Percentiles rank a stretch among this genome's conserved stretches.
Conservation (phyloP, 2,888 invertebrate genomes). For the Cistogaster globosa region DNA sequence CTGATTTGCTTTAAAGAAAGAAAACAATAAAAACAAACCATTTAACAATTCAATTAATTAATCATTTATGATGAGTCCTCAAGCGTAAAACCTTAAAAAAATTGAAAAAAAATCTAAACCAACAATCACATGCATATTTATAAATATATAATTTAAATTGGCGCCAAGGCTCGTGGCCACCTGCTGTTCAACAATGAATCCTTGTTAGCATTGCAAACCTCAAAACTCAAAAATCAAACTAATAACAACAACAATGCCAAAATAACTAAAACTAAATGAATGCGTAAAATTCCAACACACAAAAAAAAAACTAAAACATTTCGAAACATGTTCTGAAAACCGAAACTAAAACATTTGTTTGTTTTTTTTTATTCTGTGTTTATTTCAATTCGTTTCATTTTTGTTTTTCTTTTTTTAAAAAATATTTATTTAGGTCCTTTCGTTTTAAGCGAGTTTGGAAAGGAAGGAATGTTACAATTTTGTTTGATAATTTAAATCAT, state of each 20-base stretch:
- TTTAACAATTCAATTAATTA: constrained; percentile 70
- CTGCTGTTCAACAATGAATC: constrained; percentile 78
- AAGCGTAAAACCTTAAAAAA: constrained; percentile 55
- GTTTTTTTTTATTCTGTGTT: constrained; percentile 53
- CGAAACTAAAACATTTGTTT: constrained; percentile 66
- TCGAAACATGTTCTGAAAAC: constrained; percentile 34
- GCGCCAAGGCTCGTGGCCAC: constrained; percentile 80
- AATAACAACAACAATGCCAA: constrained; percentile 15
- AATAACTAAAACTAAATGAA: constrained; percentile 14
- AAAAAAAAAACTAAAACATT: constrained; percentile 3
- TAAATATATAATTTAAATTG: constrained; percentile 73
- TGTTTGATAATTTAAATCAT: constrained; percentile 32
- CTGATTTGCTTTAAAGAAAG: background rate
- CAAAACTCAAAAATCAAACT: constrained; percentile 41
- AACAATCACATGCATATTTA: constrained; percentile 55
- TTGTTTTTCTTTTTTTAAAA: background rate
- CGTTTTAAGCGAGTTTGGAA: background rate
- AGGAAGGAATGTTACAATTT: constrained; percentile 50
- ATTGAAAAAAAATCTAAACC: constrained; percentile 19
- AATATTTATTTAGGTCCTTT: constrained; percentile 63
- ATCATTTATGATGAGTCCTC: constrained; percentile 66
- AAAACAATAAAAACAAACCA: constrained; percentile 52
- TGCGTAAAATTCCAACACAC: constrained; percentile 26
- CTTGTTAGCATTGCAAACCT: constrained; percentile 79
- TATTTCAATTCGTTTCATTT: constrained; percentile 34